Evolutionary conservation across 1,140 invertebrate genomes (phyloP), one percentile per base, ranked within the genome.

Genomic region (Drosophila kanapiae): DNA sequence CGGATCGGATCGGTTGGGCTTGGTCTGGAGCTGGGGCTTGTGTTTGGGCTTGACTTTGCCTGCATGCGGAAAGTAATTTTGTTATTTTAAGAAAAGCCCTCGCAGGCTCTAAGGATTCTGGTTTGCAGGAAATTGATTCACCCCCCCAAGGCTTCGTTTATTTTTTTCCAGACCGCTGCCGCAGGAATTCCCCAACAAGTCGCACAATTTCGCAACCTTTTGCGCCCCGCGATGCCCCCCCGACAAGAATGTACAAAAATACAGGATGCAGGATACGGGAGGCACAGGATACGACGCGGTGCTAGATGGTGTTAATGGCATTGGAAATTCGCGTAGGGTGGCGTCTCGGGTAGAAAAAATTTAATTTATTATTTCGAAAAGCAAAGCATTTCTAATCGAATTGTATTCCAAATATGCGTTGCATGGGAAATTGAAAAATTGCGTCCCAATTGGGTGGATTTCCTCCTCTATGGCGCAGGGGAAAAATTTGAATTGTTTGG

Each of bases 361-460:
- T 88, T 88, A 88, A 88, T 88, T 90, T 88, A 88, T 88, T 88
- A 90, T 90, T 81, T 90, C 75, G 80, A 80, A 90, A 90, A 88
- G 84, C 85, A 85, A 85, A 91, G 85, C 85, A 88, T 88, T 90
- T 85, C 85, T 90, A 88, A 88, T 90, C 85, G 86, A 88, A 88
- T 88, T 90, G 85, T 90, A 90, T 90, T 90, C 60, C 53, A 85
- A 90, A 87, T 88, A 87, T 67, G 83, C 84, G 75, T 67, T 71
- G 47, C 40, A 57, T 49, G 53, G 62, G 54, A 64, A 88, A 88
- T 90, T 84, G 84, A 87, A 79, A 88, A 90, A 88, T 90, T 90
- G 81, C 67, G 29, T 58, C 63, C 70, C 78, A 65, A 75, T 91
- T 75, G 69, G 80, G 47, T 75, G 75, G 65, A 72, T 74, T 60